phyloP scores from a whole-genome alignment of 2,113 vertebrate genomes.

The Chionis minor region DNA sequence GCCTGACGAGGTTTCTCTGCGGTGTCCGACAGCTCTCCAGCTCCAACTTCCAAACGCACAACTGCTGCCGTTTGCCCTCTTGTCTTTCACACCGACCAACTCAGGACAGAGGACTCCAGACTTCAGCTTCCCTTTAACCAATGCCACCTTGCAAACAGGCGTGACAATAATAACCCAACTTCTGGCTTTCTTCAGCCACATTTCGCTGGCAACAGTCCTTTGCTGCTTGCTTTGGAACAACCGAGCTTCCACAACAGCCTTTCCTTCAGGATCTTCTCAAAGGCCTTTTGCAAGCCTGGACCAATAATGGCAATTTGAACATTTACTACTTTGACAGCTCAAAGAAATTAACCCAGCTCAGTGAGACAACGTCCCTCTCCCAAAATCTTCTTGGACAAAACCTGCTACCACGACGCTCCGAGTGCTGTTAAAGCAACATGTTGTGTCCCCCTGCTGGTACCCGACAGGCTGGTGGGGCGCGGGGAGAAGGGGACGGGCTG shows the following conservation, averaged over 20 bases:
- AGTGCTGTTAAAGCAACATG: neutral
- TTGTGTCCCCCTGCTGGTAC: neutral
- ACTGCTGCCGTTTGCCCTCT: neutral
- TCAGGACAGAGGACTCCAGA: neutral
- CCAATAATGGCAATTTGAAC: neutral
- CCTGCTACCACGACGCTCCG: fast-evolving
- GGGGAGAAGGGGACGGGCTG: neutral
- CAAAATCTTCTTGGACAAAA: fast-evolving
- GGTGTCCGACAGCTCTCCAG: neutral
- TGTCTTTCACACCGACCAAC: neutral
- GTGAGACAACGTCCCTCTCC: neutral
- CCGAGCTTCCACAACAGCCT: neutral
- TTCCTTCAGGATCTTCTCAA: neutral
- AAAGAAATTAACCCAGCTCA: neutral
- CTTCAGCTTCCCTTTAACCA: neutral
- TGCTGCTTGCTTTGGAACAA: neutral
- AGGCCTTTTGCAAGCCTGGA: neutral
- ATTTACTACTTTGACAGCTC: neutral
- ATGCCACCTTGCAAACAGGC: neutral
- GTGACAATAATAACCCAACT: neutral
- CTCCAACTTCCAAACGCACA: neutral
- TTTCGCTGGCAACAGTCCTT: neutral
- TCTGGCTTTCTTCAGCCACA: neutral
- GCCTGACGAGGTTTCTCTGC: neutral
- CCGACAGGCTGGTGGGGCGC: no score